Base-by-base conservation (phyloP, 2,797 vertebrate genomes). In the Acanthurus leucopareius region DNA sequence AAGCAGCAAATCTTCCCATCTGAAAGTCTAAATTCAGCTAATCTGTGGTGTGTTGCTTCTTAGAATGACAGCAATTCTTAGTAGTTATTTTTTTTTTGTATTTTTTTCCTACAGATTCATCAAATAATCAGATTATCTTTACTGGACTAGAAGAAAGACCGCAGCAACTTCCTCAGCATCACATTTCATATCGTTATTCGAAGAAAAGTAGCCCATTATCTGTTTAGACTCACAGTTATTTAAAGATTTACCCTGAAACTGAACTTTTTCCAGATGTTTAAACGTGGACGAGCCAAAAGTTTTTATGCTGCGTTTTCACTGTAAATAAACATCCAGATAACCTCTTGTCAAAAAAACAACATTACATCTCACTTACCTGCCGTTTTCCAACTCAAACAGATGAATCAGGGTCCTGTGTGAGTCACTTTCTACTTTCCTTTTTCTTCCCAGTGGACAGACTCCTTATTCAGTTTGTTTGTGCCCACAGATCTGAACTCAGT, bases 361-460 rank as follows among this genome's bases (percentile, higher is more conserved):
- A 20, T 28, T 44, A 40, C 16, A 4, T 74, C 28, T 70, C 52
- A 22, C 75, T 45, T n/a, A 14, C 7, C 35, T 54, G 14, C 10
- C 73, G 56, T 69, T 70, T 22, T 53, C 40, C 1, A 61, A 35
- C 9, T 28, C n/a, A 56, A 70, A 19, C 7, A 0, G 17, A 32
- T 22, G 38, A 56, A 35, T 11, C 17, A 5, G 17, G 25, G 14
- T 48, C 51, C 72, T 84, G 7, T 40, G 10, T 40, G 57, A 75
- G 20, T 74, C 52, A 6, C 59, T 84, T 85, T 82, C 79, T 67
- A 40, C n/a, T 87, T 87, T 77, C 79, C n/a, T 87, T 89, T 86
- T 69, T 62, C 61, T 32, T 80, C 73, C 84, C 62, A 35, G 3
- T 69, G 75, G 82, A 83, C 72, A 48, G 13, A 44, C 35, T 86